Evolutionary conservation across 2,888 invertebrate genomes (phyloP), one percentile per base, ranked within the genome.

Genomic region (Mythimna lalbum): DNA sequence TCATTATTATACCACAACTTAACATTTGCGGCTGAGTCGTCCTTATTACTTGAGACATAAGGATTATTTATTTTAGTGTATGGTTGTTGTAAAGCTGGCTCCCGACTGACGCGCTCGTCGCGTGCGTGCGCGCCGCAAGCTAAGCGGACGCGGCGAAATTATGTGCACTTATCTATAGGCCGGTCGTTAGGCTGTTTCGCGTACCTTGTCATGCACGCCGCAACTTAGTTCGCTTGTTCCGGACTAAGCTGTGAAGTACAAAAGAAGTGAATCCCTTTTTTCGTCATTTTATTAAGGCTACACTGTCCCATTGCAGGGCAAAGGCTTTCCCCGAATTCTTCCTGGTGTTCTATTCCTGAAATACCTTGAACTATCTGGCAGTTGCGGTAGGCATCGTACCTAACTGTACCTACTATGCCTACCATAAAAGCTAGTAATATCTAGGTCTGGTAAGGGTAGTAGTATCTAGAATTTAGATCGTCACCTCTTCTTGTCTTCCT

Each of bases 101-200:
- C 88, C 92, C 91, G 92, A 86, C 85, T 88, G 92, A 91, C 90
- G 92, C 90, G 88, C 83, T 73, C 78, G 90, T 92, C 91, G 93
- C 93, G 93, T 95, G 95, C 95, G 93, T 94, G 94, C 84, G 90
- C 92, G 93, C 95, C 93, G 83, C 89, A 86, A 91, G 94, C 92
- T 80, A 86, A 87, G 88, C 92, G 93, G 93, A 93, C 93, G 93
- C 91, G 88, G 91, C 87, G 89, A 92, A 95, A 95, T 95, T 95
- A 95, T 90, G 90, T 89, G 90, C 93, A 94, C 92, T 93, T 94
- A 94, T 90, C 90, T 89, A 85, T 89, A 87, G 87, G 84, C 87
- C 89, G 87, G 88, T 91, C 90, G 92, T 92, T 92, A 91, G 86
- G 87, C 82, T 87, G 91, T 88, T 90, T 90, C 90, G 88, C 90